Evolutionary conservation across 2,113 vertebrate species (phyloP), one percentile per base, ranked within the genome.

Genomic region (Tragelaphus scriptus): DNA sequence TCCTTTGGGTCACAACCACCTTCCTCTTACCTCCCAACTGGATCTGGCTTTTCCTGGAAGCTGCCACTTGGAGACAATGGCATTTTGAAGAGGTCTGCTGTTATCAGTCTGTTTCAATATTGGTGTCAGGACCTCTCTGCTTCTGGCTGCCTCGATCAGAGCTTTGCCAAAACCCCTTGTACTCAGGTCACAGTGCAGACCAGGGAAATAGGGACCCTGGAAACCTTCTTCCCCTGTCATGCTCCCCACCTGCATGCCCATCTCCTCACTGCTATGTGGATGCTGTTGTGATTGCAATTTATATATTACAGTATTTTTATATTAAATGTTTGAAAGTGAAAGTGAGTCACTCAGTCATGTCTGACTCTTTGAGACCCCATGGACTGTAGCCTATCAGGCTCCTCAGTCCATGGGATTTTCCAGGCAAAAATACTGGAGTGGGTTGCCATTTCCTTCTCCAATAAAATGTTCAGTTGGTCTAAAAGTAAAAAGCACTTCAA

Each of bases 401-500:
- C 55, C 55, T 56, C 19, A 56, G 59, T 61, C 59, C 59, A 28
- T 61, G 59, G 26, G 59, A 28, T 61, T 61, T 28, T 28, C 59
- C 26, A 13, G 59, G 11, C 59, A 61, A 61, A 61, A 28, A 61
- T 61, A 61, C 26, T 61, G 59, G 26, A 28, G 59, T 61, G 11
- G 59, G 26, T 61, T 28, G 26, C 59, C 26, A 61, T 61, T 13
- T 61, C 59, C 59, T 59, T 61, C 59, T 61, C 26, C 26, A 61
- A 28, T 61, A 61, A 61, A 61, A 61, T 61, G 26, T 28, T 61
- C 11, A 79, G 71, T 96, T 95, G 79, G 6, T 90, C 71, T 93
- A 87, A 95, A 94, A 97, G 97, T 97, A 96, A 97, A 97, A 97
- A 86, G 97, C 97, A 98, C 94, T 97, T 98, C 53, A 23, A 79